phyloP scores from a whole-genome alignment of 2,797 vertebrate genomes.

The Dermochelys coriacea region DNA sequence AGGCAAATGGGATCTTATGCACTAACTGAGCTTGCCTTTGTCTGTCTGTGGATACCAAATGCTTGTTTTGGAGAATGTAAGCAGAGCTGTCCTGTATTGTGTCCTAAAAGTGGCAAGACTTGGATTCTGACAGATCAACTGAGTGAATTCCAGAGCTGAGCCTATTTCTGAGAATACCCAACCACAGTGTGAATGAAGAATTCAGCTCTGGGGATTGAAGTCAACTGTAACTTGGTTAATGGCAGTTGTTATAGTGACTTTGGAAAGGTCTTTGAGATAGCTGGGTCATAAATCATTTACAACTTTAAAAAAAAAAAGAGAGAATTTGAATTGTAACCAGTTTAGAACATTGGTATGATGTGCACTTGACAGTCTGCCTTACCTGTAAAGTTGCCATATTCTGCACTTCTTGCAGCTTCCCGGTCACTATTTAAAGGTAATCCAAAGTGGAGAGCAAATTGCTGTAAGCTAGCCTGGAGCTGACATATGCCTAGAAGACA shows the following conservation, averaged over 20 bases:
- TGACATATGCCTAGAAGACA: not conserved
- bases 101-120: not conserved
- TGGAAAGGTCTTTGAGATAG: not conserved
- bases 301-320: not conserved
- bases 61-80: not conserved
- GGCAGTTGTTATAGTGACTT: not conserved
- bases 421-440: not conserved
- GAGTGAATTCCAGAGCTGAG: not conserved
- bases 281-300: not conserved
- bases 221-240: not conserved
- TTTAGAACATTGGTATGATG: not conserved
- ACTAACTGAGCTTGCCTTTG: not conserved
- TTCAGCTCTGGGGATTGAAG: not conserved
- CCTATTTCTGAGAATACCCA: not conserved
- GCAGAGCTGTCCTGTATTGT: not conserved
- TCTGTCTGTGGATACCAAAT: not conserved
- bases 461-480: not conserved
- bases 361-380: not conserved
- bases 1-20: not conserved
- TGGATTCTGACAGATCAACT: not conserved
- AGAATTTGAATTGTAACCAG: not conserved
- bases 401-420: not conserved
- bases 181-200: not conserved
- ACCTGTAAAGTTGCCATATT: not conserved
- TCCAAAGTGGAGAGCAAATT: not conserved